Percentiles rank a stretch among this genome's conserved stretches.
Evolutionary conservation across 2,797 vertebrate species (phyloP).

Genomic region (Gallinago stenura): DNA sequence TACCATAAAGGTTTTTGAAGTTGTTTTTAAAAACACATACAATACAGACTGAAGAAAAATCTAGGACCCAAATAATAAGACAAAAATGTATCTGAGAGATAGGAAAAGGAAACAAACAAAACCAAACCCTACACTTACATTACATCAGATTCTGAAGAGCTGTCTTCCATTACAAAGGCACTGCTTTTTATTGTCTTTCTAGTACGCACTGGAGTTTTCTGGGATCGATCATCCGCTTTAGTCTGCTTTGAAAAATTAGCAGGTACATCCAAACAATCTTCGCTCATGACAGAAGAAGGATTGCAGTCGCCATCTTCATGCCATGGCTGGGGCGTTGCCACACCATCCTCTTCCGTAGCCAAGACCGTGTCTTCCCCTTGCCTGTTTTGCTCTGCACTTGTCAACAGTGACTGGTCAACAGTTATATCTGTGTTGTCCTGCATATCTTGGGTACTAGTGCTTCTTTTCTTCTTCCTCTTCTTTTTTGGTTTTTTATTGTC

Average conservation of each 20-base stretch:
- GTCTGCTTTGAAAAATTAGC: not conserved
- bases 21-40: not conserved
- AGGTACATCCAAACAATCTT: fast-evolving
- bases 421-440: not conserved
- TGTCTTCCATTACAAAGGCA: fast-evolving
- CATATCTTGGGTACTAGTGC: fast-evolving
- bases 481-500: not conserved
- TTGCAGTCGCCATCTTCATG: not conserved
- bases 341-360: not conserved
- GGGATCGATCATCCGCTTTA: not conserved
- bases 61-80: not conserved
- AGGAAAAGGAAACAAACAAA: not conserved
- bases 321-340: not conserved
- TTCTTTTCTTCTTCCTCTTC: not conserved
- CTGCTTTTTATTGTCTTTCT: not conserved
- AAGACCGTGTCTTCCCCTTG: fast-evolving
- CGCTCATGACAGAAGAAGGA: fast-evolving
- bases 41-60: not conserved
- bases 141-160: not conserved
- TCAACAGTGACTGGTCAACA: fast-evolving
- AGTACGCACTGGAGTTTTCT: fast-evolving
- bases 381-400: not conserved
- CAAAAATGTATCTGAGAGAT: not conserved
- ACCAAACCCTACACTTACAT: not conserved
- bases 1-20: not conserved